Evolutionary conservation across 2,888 invertebrate species (phyloP).

Genomic region (Nemotelus nigrinus): DNA sequence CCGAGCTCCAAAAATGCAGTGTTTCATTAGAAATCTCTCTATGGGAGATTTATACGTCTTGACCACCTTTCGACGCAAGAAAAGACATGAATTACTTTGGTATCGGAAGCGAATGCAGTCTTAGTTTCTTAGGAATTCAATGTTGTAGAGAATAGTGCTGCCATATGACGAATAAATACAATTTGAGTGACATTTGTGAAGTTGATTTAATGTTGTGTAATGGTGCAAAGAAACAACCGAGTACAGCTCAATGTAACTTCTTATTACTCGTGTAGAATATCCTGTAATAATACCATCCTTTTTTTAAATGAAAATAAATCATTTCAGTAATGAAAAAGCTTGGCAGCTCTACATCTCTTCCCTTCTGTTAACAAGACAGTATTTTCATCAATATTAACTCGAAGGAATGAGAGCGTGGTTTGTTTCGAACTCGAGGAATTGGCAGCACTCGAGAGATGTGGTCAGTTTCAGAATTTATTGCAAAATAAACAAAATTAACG

Average conservation of each 20-base stretch:
- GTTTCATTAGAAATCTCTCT: conserved; percentile 27
- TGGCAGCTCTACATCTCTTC: too few relatives aligned
- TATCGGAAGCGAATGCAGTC: conserved; percentile 35
- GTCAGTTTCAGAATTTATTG: conserved; percentile 20
- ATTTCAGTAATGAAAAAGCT: too few relatives aligned
- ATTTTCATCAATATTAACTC: too few relatives aligned
- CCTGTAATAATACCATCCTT: too few relatives aligned
- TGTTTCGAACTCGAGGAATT: too few relatives aligned
- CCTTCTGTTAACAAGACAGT: too few relatives aligned
- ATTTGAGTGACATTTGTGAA: neutral
- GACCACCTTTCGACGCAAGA: conserved; percentile 51
- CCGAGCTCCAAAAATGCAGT: neutral
- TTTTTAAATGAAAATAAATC: too few relatives aligned
- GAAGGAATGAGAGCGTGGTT: too few relatives aligned
- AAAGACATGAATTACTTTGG: conserved; percentile 48
- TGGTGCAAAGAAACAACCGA: too few relatives aligned
- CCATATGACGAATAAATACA: neutral
- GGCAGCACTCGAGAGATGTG: neutral
- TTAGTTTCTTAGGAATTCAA: conserved; percentile 15
- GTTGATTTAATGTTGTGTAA: too few relatives aligned
- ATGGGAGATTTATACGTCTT: conserved; percentile 50
- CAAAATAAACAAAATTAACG: conserved; percentile 23
- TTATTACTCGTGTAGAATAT: too few relatives aligned
- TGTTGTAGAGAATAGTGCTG: neutral
- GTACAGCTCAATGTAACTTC: too few relatives aligned